Evolutionary conservation across 2,888 invertebrate genomes (phyloP).

Genomic region (Microctonus aethiopoides): DNA sequence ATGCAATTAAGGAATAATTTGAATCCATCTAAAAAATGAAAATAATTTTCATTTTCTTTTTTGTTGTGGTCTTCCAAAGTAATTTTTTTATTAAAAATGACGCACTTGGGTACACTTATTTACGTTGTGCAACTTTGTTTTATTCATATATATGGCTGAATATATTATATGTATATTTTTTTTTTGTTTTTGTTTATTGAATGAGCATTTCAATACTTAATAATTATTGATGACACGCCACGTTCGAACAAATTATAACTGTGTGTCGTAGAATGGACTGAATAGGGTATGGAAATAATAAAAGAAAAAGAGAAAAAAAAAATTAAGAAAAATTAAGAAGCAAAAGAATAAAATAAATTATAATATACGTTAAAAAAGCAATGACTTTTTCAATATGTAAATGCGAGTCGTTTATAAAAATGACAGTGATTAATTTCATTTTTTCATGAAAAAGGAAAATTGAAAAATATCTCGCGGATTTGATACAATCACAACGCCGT

Average conservation of each 20-base stretch:
- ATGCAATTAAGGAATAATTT: constrained; percentile 20
- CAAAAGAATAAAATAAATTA: constrained; percentile 30
- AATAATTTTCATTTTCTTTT: constrained; percentile 23
- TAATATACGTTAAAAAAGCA: constrained; percentile 45
- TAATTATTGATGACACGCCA: constrained; percentile 6
- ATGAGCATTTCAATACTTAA: constrained; percentile 32
- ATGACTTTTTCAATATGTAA: constrained; percentile 45
- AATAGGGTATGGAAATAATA: constrained; percentile 53
- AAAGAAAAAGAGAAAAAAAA: neutral
- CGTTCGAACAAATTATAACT: constrained; percentile 44
- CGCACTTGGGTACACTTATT: neutral
- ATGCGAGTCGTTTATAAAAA: neutral
- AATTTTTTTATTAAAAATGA: constrained; percentile 21
- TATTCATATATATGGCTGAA: neutral
- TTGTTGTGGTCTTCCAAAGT: constrained; percentile 42
- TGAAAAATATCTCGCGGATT: constrained; percentile 45
- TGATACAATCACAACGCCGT: constrained; percentile 59
- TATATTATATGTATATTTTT: neutral
- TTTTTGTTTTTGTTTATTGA: neutral
- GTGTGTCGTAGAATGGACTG: constrained; percentile 59
- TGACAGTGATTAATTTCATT: constrained; percentile 29
- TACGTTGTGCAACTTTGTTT: neutral
- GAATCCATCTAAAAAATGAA: constrained; percentile 18
- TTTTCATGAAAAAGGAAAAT: constrained; percentile 41
- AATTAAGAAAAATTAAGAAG: constrained; percentile 8